Conservation (phyloP, 2,888 invertebrate genomes). For the Microctonus aethiopoides region DNA sequence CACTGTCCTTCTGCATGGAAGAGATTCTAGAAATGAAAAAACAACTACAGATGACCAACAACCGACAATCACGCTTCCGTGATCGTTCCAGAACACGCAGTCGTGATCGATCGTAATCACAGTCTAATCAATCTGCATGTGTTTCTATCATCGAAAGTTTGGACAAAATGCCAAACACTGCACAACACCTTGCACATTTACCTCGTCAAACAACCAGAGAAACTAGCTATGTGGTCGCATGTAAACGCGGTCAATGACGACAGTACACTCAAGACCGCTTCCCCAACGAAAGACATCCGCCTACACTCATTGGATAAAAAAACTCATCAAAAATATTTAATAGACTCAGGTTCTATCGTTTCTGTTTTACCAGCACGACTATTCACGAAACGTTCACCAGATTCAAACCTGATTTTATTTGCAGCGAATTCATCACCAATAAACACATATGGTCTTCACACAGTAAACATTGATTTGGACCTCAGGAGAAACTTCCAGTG, state of each 20-base stretch:
- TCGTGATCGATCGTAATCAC: too few species aligned
- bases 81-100: too few species aligned
- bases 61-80: too few species aligned
- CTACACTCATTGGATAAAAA: conserved; percentile 20
- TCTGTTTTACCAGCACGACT: neutral
- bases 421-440: conserved; percentile 34
- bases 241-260: neutral
- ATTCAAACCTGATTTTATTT: conserved; percentile 10
- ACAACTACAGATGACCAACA: too few species aligned
- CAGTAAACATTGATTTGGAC: conserved; percentile 27
- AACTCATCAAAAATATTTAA: neutral
- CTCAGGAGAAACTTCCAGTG: conserved; percentile 29
- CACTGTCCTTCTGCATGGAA: too few species aligned
- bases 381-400: neutral
- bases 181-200: too few species aligned
- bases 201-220: neutral
- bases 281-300: neutral
- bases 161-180: too few species aligned
- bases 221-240: conserved; percentile 13
- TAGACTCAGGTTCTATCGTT: neutral
- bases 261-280: too few species aligned
- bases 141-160: too few species aligned
- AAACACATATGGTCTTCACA: conserved; percentile 26
- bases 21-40: too few species aligned
- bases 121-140: too few species aligned